Conservation (phyloP, 1,140 invertebrate genomes). For the Drosophila nigrodunni region DNA sequence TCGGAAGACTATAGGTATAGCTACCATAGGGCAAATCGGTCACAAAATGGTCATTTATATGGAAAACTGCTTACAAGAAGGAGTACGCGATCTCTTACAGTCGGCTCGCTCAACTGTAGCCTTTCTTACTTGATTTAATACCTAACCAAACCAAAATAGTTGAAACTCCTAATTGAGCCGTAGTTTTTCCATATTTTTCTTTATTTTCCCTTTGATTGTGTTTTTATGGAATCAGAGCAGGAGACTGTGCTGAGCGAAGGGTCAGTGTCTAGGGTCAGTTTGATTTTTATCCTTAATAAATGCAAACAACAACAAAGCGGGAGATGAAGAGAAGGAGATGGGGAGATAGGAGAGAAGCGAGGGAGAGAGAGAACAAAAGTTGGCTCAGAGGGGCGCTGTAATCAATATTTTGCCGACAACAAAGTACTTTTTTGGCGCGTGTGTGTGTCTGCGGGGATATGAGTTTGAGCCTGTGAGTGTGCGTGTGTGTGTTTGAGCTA, state of each 20-base stretch:
- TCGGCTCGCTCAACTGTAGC: too few species aligned
- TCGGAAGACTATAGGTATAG: too few species aligned
- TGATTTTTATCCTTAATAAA: slow-evolving; percentile 69
- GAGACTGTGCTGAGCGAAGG: slow-evolving; percentile 33
- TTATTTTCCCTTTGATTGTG: background rate
- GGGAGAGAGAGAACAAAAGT: slow-evolving; percentile 15
- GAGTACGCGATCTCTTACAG: too few species aligned
- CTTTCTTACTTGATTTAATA: too few species aligned
- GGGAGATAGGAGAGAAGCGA: slow-evolving; percentile 29
- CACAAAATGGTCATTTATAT: too few species aligned
- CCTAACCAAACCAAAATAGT: too few species aligned
- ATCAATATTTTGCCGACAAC: slow-evolving; percentile 78
- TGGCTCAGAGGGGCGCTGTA: slow-evolving; percentile 57
- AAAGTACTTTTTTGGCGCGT: slow-evolving; percentile 33
- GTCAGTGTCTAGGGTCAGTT: slow-evolving; percentile 62
- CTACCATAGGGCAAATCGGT: too few species aligned
- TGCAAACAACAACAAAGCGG: slow-evolving; percentile 48
- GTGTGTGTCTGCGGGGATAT: background rate
- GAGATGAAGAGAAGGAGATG: slow-evolving; percentile 23
- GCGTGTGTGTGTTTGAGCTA: slow-evolving; percentile 38
- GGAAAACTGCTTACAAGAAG: too few species aligned
- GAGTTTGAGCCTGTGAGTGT: slow-evolving; percentile 4
- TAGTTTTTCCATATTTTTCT: background rate
- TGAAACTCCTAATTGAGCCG: background rate
- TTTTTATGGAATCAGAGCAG: slow-evolving; percentile 20